Evolutionary conservation across 23 tunicate species (phyloP).

Genomic region (Halocynthia roretzi): DNA sequence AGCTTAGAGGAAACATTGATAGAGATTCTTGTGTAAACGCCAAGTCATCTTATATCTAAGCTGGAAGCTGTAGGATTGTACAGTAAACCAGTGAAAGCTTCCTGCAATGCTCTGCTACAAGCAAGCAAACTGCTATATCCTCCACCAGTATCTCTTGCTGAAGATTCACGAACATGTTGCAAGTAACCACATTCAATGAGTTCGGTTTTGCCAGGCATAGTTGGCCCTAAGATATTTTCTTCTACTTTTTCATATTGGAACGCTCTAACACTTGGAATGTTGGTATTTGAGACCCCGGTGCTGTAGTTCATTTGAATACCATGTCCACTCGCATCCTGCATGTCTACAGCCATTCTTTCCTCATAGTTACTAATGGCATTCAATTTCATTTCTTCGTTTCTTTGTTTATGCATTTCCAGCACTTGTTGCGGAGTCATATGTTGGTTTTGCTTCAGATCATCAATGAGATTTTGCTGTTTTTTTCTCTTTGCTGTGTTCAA

Average conservation of each 20-base stretch:
- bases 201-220: slow-evolving; percentile 34
- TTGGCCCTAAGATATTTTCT: slow-evolving; percentile 50
- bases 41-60: no score
- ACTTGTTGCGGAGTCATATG: slow-evolving; percentile 45
- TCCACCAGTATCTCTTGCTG: slow-evolving; percentile 51
- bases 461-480: slow-evolving; percentile 41
- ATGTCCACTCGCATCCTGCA: not conserved
- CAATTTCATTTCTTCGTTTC: slow-evolving; percentile 10
- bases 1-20: no score
- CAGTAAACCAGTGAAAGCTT: slow-evolving; percentile 72
- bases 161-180: slow-evolving; percentile 50
- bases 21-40: no score
- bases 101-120: slow-evolving; percentile 53
- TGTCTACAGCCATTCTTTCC: slow-evolving; percentile 9
- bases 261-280: not conserved
- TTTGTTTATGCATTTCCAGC: slow-evolving; percentile 39
- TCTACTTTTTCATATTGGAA: not conserved
- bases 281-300: not conserved
- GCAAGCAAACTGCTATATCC: slow-evolving; percentile 64
- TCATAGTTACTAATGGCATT: slow-evolving; percentile 5
- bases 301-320: not conserved
- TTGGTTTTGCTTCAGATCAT: slow-evolving; percentile 50
- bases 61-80: not conserved
- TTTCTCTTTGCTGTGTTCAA: slow-evolving; percentile 29
- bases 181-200: slow-evolving; percentile 50